These are phyloP conservation scores for Psittacula cyanocephala DNA, from an alignment of 2,113 vertebrate species.

Conservation along the genomic window DNA sequence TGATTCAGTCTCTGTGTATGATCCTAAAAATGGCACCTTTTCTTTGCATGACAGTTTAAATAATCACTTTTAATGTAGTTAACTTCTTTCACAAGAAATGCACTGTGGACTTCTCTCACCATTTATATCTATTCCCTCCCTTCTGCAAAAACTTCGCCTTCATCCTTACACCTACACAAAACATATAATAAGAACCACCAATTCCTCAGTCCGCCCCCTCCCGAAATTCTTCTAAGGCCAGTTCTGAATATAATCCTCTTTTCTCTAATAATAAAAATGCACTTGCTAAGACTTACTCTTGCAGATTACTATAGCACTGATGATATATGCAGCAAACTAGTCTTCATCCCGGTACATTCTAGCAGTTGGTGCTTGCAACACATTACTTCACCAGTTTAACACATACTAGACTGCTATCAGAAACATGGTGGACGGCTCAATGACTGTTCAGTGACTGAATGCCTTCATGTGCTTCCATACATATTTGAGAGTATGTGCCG, in stretches of 20 bases:
- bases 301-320: neutral
- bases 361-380: neutral
- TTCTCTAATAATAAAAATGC: neutral
- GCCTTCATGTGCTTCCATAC: neutral
- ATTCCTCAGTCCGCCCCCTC: neutral
- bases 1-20: neutral
- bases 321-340: neutral
- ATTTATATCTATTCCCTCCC: neutral
- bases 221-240: neutral
- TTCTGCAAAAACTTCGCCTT: neutral
- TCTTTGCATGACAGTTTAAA: neutral
- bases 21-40: neutral
- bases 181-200: neutral
- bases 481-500: neutral
- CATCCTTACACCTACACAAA: neutral
- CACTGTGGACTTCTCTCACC: neutral
- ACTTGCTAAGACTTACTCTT: neutral
- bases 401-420: neutral
- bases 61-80: neutral
- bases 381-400: neutral
- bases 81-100: neutral
- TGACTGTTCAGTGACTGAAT: neutral
- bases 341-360: neutral
- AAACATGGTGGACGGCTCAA: neutral
- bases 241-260: neutral